Percentiles rank a stretch among this genome's conserved stretches.
phyloP scores from a whole-genome alignment of 2,113 vertebrate species.

The Aphelocoma coerulescens region DNA sequence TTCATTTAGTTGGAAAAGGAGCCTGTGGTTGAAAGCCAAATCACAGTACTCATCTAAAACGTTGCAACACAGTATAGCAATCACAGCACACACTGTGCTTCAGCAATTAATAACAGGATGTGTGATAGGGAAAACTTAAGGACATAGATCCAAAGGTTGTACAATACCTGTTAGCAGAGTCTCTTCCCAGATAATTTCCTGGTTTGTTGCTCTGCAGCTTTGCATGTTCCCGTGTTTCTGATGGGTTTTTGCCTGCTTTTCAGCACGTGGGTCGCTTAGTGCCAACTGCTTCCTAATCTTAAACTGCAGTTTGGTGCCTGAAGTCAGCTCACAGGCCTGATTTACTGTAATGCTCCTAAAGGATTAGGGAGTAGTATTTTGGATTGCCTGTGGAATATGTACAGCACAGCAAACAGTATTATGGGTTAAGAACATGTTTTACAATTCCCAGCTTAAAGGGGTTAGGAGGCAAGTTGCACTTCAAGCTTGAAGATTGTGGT shows the following conservation, averaged over 20 bases:
- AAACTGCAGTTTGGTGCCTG: background rate
- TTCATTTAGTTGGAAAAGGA: background rate
- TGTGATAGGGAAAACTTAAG: background rate
- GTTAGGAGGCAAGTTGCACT: background rate
- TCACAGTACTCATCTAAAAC: background rate
- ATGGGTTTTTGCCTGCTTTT: background rate
- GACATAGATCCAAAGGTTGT: background rate
- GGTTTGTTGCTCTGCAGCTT: background rate
- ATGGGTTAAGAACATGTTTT: background rate
- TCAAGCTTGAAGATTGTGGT: background rate
- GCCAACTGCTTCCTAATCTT: background rate
- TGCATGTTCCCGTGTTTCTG: fast-evolving
- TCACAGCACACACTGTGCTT: background rate
- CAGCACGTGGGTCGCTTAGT: fast-evolving
- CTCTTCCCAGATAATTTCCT: background rate
- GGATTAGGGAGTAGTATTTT: background rate
- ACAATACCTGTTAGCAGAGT: background rate
- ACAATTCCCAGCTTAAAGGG: background rate
- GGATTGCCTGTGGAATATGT: background rate
- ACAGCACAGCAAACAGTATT: background rate
- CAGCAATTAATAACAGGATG: background rate
- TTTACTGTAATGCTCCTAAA: background rate
- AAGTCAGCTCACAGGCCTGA: background rate
- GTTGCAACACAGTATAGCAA: background rate
- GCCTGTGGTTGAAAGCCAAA: background rate